Percentiles rank a stretch among this genome's conserved stretches.
Conservation (phyloP, 2,888 invertebrate genomes). For the Pantelozetes paolii region DNA sequence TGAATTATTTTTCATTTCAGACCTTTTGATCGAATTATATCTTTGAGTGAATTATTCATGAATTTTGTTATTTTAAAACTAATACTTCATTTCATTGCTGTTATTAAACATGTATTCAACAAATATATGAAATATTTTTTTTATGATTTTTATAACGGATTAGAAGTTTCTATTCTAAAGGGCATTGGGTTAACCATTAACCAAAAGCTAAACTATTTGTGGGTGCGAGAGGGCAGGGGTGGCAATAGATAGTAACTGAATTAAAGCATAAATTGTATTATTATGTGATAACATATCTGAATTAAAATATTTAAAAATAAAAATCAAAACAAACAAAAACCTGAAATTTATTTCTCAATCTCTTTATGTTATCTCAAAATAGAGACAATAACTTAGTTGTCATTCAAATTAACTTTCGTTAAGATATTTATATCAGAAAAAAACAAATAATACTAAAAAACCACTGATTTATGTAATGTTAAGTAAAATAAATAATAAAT, state of each 20-base stretch:
- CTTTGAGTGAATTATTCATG: background rate
- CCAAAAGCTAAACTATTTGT: background rate
- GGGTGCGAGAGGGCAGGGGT: background rate
- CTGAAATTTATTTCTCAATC: too few species aligned
- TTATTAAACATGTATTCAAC: too few species aligned
- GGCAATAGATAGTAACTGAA: background rate
- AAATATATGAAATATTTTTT: too few species aligned
- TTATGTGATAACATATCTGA: too few species aligned
- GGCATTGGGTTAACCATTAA: background rate
- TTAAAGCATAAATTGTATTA: too few species aligned
- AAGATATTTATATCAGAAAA: background rate
- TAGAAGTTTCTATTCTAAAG: too few species aligned
- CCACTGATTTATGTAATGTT: too few species aligned
- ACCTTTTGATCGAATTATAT: conserved; percentile 10
- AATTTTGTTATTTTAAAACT: conserved; percentile 2
- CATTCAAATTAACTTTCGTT: background rate
- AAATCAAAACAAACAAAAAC: background rate
- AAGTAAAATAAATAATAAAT: too few species aligned
- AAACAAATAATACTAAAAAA: too few species aligned
- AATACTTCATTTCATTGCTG: too few species aligned
- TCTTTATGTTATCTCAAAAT: background rate
- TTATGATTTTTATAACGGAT: too few species aligned
- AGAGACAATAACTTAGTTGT: background rate
- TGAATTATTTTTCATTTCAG: background rate
- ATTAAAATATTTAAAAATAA: too few species aligned